phyloP scores from a whole-genome alignment of 2,113 vertebrate genomes.

The Marmota flaviventris region DNA sequence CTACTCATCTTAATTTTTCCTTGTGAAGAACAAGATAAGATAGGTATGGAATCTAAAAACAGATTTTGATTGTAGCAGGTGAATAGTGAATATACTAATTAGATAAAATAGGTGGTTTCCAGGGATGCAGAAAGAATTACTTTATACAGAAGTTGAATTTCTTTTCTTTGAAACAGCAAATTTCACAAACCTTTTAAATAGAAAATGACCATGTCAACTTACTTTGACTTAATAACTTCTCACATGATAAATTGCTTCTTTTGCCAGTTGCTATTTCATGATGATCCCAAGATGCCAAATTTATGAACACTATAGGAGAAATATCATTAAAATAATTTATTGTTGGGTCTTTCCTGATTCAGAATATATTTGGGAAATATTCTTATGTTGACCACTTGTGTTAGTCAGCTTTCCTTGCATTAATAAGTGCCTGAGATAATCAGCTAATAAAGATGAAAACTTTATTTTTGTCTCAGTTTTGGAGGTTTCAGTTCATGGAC shows the following conservation, averaged over 20 bases:
- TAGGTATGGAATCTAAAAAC: not conserved
- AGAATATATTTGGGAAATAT: slow-evolving; percentile 9
- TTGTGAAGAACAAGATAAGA: not conserved
- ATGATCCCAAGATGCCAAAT: not conserved
- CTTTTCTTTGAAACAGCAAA: slow-evolving; percentile 36
- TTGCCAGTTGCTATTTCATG: not conserved
- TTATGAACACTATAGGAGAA: not conserved
- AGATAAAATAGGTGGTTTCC: not conserved
- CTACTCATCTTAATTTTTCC: not conserved
- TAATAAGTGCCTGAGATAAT: not conserved
- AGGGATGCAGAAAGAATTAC: not conserved
- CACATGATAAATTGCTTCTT: not conserved
- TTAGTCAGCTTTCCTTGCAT: not conserved
- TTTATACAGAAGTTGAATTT: not conserved
- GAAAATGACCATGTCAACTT: slow-evolving; percentile 32
- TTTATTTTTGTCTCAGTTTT: not conserved
- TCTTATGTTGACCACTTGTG: not conserved
- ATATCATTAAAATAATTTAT: slow-evolving; percentile 49
- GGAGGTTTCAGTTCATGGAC: not conserved
- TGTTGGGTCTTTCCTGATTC: not conserved
- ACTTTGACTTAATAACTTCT: slow-evolving; percentile 29
- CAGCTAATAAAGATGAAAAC: not conserved
- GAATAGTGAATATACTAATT: not conserved
- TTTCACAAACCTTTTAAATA: not conserved
- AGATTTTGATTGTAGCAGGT: not conserved